These are phyloP conservation scores for Thalassarche chlororhynchos DNA, from an alignment of 2,113 vertebrate species.

Conservation along the genomic window DNA sequence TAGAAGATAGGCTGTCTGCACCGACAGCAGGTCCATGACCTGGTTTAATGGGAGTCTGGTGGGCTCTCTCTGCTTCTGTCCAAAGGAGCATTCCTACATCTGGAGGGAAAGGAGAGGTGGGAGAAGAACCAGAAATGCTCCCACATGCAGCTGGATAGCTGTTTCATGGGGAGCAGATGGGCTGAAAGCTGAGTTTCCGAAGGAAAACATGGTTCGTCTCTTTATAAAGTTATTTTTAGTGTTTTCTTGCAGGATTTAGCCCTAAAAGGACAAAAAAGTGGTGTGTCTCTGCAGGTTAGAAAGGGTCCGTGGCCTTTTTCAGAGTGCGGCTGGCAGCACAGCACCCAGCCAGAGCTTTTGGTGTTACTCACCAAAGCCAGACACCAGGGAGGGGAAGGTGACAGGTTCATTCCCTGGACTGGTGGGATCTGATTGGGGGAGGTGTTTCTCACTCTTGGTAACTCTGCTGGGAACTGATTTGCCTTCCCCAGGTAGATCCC, in stretches of 20 bases:
- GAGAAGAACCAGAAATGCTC: background rate
- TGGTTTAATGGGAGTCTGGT: background rate
- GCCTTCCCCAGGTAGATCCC: background rate
- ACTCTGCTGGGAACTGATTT: background rate
- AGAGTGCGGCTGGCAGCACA: background rate
- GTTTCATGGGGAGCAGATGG: background rate
- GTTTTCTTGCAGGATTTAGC: background rate
- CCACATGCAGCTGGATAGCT: background rate
- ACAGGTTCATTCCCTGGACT: background rate
- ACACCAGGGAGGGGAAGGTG: background rate
- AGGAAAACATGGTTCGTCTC: background rate
- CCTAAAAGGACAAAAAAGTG: background rate
- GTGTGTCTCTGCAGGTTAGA: background rate
- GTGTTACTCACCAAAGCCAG: background rate
- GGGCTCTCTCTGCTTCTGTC: background rate
- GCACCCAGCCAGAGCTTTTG: background rate
- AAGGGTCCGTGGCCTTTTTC: background rate
- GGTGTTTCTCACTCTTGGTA: background rate
- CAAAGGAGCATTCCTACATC: background rate
- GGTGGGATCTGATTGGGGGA: background rate
- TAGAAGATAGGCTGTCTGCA: background rate
- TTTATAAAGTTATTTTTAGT: background rate
- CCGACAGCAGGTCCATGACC: rapidly evolving
- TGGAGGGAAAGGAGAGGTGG: background rate
- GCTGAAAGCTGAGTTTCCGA: background rate